A percentile compares a stretch with the other conserved stretches of the same genome.
Evolutionary conservation across 37 sponge, comb jelly and placozoan genomes (phyloP).

Genomic region (Geodia barretti): DNA sequence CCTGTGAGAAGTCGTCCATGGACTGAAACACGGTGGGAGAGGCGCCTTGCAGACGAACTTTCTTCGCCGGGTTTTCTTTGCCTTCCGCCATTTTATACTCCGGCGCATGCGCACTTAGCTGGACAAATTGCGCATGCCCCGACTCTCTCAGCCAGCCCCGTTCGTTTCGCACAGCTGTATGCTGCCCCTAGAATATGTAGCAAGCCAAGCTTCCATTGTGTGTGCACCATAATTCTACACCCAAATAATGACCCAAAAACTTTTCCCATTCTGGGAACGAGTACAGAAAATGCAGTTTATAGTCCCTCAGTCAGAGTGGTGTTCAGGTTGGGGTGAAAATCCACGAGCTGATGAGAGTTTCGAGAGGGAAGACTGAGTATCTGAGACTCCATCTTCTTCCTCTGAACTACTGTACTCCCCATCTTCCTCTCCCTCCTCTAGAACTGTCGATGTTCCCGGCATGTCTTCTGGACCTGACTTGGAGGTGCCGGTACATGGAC

Average conservation of each 20-base stretch:
- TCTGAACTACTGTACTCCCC: constrained; percentile 16
- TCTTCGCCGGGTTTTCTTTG: constrained; percentile 15
- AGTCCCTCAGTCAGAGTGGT: too few species aligned
- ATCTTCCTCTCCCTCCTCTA: background rate
- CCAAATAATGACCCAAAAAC: too few species aligned
- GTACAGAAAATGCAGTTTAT: too few species aligned
- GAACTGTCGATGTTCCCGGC: background rate
- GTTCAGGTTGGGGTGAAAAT: constrained; percentile 17
- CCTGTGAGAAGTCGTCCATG: constrained; percentile 42
- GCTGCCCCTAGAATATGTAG: too few species aligned
- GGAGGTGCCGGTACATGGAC: constrained; percentile 47
- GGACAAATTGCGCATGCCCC: too few species aligned
- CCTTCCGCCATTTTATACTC: constrained; percentile 25
- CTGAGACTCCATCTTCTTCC: constrained; percentile 1
- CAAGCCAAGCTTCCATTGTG: too few species aligned
- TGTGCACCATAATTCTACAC: too few species aligned
- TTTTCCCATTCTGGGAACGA: too few species aligned
- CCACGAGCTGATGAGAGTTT: constrained; percentile 41
- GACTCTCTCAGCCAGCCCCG: too few species aligned
- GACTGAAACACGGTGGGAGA: constrained; percentile 46
- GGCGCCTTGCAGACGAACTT: background rate
- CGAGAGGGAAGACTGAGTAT: constrained; percentile 14
- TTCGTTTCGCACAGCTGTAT: too few species aligned
- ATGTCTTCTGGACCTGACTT: background rate
- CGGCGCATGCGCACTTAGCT: too few species aligned